These are phyloP conservation scores for Argopecten irradians DNA, from an alignment of 1,140 invertebrate species.

Conservation along the genomic window DNA sequence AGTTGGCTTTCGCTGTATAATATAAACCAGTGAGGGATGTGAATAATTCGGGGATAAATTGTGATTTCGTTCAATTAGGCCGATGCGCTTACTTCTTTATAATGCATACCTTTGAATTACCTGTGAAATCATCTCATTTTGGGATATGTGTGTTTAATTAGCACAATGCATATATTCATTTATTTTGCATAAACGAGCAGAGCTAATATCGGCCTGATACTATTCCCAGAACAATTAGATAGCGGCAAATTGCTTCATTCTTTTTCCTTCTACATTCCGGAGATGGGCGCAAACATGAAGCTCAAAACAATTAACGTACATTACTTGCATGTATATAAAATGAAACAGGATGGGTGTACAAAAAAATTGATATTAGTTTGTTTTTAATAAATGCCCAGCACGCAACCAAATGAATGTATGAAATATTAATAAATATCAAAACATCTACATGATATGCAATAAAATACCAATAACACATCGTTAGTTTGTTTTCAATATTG, in stretches of 20 bases:
- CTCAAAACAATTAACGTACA: not conserved
- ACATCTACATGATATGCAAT: slow-evolving; percentile 5
- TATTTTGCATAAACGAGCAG: not conserved
- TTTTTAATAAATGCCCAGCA: slow-evolving; percentile 22
- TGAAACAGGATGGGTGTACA: not conserved
- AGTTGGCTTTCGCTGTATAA: not conserved
- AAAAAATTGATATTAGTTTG: slow-evolving; percentile 3
- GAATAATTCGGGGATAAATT: not conserved
- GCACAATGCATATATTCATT: not conserved
- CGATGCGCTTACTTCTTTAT: not conserved
- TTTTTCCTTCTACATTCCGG: not conserved
- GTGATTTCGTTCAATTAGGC: slow-evolving; percentile 5
- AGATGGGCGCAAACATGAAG: slow-evolving; percentile 6
- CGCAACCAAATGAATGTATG: not conserved
- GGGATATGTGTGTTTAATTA: not conserved
- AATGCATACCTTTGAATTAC: not conserved
- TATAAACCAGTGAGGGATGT: not conserved
- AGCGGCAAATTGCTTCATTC: not conserved
- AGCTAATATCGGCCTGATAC: not conserved
- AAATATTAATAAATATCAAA: slow-evolving; percentile 24
- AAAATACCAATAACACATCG: not conserved
- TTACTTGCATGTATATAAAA: not conserved
- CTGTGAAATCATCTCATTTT: not conserved
- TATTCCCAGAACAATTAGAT: slow-evolving; percentile 1
- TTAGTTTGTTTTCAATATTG: not conserved